phyloP scores from a whole-genome alignment of 2,888 invertebrate genomes.

The Scrobipalpa atriplicella region DNA sequence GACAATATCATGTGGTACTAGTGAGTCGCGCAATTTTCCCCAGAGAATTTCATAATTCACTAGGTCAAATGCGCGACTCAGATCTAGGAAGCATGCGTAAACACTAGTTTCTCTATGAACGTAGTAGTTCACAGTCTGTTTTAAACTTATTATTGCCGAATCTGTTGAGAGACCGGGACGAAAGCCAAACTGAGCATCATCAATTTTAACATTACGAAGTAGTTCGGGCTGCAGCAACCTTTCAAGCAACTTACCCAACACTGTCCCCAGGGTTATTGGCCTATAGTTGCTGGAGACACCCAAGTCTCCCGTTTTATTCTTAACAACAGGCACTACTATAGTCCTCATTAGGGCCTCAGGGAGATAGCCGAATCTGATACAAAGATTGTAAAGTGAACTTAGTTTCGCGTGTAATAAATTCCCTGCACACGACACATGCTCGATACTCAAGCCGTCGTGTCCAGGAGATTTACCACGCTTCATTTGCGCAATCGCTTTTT shows the following conservation, averaged over 20 bases:
- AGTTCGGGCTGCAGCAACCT: conserved; percentile 9
- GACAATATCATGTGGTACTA: too few relatives aligned
- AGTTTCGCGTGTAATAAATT: background rate
- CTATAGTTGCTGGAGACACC: background rate
- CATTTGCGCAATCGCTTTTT: background rate
- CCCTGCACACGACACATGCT: background rate
- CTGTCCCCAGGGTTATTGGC: conserved; percentile 17
- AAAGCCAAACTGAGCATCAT: conserved; percentile 21
- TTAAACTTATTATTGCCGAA: conserved; percentile 15
- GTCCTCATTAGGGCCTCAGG: conserved; percentile 11
- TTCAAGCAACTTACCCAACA: conserved; percentile 10
- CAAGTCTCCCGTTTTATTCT: conserved; percentile 19
- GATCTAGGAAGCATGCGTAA: too few relatives aligned
- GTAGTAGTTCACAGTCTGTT: conserved; percentile 11
- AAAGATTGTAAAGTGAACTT: conserved; percentile 1
- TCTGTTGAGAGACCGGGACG: conserved; percentile 16
- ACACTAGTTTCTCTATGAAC: too few relatives aligned
- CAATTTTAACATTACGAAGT: background rate
- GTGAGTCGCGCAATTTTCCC: background rate
- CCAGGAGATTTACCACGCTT: conserved; percentile 16
- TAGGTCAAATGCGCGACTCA: too few relatives aligned
- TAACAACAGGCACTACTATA: conserved; percentile 12
- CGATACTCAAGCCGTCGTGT: conserved; percentile 17
- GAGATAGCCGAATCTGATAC: conserved; percentile 1
- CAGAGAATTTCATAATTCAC: too few relatives aligned